Percentiles rank a stretch among this genome's conserved stretches.
Evolutionary conservation across 2,797 vertebrate species (phyloP).

Genomic region (Periophthalmus magnuspinnatus): DNA sequence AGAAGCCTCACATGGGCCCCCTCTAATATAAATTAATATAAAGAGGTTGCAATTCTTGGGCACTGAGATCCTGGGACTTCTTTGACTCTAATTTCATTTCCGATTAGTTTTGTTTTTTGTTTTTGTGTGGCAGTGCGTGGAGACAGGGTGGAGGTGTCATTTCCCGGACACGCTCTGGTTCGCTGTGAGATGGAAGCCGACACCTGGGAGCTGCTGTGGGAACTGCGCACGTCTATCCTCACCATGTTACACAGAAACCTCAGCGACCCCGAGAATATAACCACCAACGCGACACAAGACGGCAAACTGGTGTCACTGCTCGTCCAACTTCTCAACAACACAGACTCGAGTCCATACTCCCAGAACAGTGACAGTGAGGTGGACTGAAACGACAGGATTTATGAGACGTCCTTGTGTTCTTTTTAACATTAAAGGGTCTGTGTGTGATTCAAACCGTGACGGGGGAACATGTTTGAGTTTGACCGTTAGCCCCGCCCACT

Average conservation of each 20-base stretch:
- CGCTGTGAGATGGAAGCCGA: conserved; percentile 81
- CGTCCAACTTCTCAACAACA: conserved; percentile 85
- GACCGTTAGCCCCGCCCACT: too few relatives aligned
- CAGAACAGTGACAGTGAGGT: conserved; percentile 51
- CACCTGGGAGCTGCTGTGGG: conserved; percentile 86
- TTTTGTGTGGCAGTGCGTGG: conserved; percentile 72
- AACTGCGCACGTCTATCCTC: conserved; percentile 86
- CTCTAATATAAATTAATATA: too few relatives aligned
- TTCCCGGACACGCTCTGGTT: conserved; percentile 82
- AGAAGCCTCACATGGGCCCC: too few relatives aligned
- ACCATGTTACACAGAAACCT: conserved; percentile 89
- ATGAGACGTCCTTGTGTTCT: not conserved
- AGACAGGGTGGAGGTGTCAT: conserved; percentile 81
- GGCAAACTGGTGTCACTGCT: conserved; percentile 85
- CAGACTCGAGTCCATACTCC: conserved; percentile 38
- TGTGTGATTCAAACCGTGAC: too few relatives aligned
- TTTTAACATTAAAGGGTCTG: not conserved
- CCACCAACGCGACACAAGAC: conserved; percentile 74
- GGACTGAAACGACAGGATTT: conserved; percentile 51
- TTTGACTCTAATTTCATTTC: not conserved
- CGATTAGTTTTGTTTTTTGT: not conserved
- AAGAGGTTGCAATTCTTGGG: too few relatives aligned
- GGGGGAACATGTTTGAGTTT: too few relatives aligned
- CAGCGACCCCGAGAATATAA: conserved; percentile 59
- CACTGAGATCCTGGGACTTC: too few relatives aligned